A percentile compares a stretch with the other conserved stretches of the same genome.
phyloP scores from a whole-genome alignment of 2,888 invertebrate species.

The Danaus chrysippus region DNA sequence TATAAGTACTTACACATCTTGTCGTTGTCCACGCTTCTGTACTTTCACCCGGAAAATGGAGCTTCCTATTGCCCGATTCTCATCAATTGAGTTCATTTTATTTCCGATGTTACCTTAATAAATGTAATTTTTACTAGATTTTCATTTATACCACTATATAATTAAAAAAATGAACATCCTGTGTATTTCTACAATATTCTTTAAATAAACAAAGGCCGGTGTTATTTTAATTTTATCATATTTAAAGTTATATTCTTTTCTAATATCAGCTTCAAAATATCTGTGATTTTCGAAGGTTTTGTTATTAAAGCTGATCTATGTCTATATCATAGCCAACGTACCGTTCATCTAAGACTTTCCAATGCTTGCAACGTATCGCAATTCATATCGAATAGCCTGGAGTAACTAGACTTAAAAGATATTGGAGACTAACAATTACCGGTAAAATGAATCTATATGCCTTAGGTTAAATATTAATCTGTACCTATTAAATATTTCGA shows the following conservation, averaged over 20 bases:
- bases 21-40: conserved; percentile 20
- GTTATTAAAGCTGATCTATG: conserved; percentile 2
- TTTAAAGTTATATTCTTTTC: no score
- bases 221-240: no score
- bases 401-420: conserved; percentile 21
- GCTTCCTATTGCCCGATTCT: conserved; percentile 12
- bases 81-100: background rate
- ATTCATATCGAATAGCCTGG: conserved; percentile 13
- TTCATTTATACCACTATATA: no score
- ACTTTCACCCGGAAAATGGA: conserved; percentile 38
- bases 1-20: background rate
- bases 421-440: background rate
- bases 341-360: conserved; percentile 2
- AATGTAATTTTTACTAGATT: no score
- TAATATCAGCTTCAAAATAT: background rate
- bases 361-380: conserved; percentile 8
- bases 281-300: background rate
- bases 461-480: background rate
- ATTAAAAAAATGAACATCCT: no score
- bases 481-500: no score
- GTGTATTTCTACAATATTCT: no score
- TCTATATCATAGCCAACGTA: background rate
- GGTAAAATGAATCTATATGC: background rate
- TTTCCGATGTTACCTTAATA: background rate
- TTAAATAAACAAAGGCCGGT: no score